These are phyloP conservation scores for Dinoponera quadriceps DNA, from an alignment of 1,140 invertebrate species.

Conservation along the genomic window DNA sequence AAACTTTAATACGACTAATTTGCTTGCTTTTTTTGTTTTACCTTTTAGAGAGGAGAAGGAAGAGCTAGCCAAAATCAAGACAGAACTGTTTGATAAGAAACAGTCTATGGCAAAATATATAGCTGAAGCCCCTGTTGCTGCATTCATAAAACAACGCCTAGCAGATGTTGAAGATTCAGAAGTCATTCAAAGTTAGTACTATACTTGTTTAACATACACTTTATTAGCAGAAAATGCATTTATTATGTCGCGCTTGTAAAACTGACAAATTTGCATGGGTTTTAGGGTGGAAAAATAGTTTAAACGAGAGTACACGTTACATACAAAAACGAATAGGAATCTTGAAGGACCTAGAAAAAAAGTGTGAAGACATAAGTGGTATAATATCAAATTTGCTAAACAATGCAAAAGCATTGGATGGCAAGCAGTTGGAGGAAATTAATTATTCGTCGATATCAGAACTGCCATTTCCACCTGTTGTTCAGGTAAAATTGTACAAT, in stretches of 20 bases:
- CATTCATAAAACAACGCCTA: conserved; percentile 71
- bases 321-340: conserved; percentile 53
- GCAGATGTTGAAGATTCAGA: conserved; percentile 71
- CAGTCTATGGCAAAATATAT: conserved; percentile 59
- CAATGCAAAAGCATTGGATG: conserved; percentile 71
- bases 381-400: conserved; percentile 70
- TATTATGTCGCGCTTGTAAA: conserved; percentile 4
- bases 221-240: neutral
- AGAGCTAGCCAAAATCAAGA: conserved; percentile 62
- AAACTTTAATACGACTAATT: neutral
- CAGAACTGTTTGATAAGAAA: conserved; percentile 71
- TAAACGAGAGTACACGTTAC: conserved; percentile 55
- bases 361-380: conserved; percentile 58
- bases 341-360: conserved; percentile 65
- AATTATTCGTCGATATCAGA: conserved; percentile 67
- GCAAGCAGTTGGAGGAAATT: conserved; percentile 66
- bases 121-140: conserved; percentile 66
- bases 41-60: conserved; percentile 65
- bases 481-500: conserved; percentile 67
- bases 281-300: conserved; percentile 76
- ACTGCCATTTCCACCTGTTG: conserved; percentile 70
- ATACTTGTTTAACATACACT: conserved; percentile 13
- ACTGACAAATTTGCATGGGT: conserved; percentile 50
- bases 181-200: conserved; percentile 72
- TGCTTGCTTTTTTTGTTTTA: conserved; percentile 30